phyloP scores from a whole-genome alignment of 2,113 vertebrate species.

The Neolamprologus cancellatus region DNA sequence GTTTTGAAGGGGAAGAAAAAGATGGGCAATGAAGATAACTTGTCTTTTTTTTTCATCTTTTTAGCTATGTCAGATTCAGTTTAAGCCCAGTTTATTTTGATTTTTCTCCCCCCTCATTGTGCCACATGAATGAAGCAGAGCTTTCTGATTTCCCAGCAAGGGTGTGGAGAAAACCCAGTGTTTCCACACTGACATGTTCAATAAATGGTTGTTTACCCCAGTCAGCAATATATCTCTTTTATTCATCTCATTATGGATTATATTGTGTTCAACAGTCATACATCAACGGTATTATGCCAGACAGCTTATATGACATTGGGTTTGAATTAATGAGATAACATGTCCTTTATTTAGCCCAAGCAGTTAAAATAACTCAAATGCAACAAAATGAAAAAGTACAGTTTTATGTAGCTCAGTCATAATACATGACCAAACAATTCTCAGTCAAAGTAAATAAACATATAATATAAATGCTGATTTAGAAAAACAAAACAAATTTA shows the following conservation, averaged over 20 bases:
- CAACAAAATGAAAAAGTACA: neutral
- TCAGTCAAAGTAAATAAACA: neutral
- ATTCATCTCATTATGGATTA: neutral
- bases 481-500: neutral
- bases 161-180: neutral
- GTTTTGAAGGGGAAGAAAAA: constrained; percentile 5
- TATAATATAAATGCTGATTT: neutral
- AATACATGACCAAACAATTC: neutral
- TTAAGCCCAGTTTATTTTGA: neutral
- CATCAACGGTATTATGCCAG: neutral
- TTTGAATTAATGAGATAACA: neutral
- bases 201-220: constrained; percentile 54
- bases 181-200: constrained; percentile 2
- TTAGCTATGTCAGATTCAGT: neutral
- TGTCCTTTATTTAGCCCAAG: neutral
- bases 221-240: neutral
- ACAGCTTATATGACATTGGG: neutral
- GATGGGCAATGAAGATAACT: neutral
- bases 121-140: constrained; percentile 7
- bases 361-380: neutral
- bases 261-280: neutral
- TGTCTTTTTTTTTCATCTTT: neutral
- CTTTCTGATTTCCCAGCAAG: neutral
- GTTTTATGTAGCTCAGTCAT: neutral
- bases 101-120: constrained; percentile 11